These are phyloP conservation scores for Gymnobelideus leadbeateri DNA, from an alignment of 2,113 vertebrate genomes.

Conservation along the genomic window DNA sequence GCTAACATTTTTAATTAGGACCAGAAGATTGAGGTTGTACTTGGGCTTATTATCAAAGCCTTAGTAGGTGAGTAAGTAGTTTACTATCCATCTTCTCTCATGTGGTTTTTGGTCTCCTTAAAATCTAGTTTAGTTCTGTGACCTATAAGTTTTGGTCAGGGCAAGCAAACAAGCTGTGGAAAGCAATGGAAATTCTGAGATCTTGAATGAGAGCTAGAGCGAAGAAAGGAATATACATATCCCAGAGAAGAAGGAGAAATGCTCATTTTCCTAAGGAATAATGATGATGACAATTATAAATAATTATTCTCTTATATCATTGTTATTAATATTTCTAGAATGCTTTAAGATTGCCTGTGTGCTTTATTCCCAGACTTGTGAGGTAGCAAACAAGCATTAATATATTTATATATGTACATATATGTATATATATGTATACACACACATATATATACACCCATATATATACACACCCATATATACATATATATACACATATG, in stretches of 20 bases:
- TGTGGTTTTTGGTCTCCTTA: constrained; percentile 11
- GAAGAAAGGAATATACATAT: not conserved
- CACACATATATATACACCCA: no score
- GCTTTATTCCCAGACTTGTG: not conserved
- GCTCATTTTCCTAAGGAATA: not conserved
- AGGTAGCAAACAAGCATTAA: not conserved
- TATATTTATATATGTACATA: not conserved
- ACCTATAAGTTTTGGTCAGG: not conserved
- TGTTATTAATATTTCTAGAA: not conserved
- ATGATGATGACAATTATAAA: not conserved
- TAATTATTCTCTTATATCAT: not conserved
- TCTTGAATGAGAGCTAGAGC: not conserved
- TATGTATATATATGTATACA: not conserved
- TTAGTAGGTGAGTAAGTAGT: constrained; percentile 9
- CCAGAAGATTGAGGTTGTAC: constrained; percentile 52
- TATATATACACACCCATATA: not conserved
- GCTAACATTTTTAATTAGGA: constrained; percentile 52
- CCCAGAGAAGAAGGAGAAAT: not conserved
- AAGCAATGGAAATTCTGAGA: not conserved
- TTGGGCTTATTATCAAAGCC: constrained; percentile 62
- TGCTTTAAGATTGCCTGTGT: not conserved
- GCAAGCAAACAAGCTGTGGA: not conserved
- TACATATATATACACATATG: not conserved
- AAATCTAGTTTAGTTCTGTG: constrained; percentile 45
- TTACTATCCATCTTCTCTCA: constrained; percentile 13